These are phyloP conservation scores for Lepidocyrtinus sp. DNA, from an alignment of 2,888 invertebrate genomes.

Conservation along the genomic window DNA sequence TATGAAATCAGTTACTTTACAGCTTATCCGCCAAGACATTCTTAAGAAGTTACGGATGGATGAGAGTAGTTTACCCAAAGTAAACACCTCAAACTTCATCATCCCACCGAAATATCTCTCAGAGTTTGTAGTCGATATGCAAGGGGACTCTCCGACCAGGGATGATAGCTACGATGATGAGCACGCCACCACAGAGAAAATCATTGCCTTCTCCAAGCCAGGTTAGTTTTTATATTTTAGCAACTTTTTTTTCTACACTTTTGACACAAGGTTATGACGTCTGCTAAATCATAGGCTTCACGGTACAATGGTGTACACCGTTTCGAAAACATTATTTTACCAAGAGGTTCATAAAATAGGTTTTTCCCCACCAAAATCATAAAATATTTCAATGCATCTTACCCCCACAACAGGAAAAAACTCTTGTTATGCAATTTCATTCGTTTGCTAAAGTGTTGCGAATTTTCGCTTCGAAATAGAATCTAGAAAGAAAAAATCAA, in stretches of 20 bases:
- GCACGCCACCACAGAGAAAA: slow-evolving; percentile 68
- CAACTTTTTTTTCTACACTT: not conserved
- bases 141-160: slow-evolving; percentile 63
- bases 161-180: slow-evolving; percentile 68
- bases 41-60: slow-evolving; percentile 68
- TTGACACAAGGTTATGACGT: not conserved
- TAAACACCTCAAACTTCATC: slow-evolving; percentile 61
- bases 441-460: too few species aligned
- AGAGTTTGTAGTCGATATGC: slow-evolving; percentile 66
- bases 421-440: too few species aligned
- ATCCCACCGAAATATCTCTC: slow-evolving; percentile 64
- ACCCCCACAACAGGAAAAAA: too few species aligned
- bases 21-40: slow-evolving; percentile 68
- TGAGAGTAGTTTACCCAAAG: slow-evolving; percentile 68
- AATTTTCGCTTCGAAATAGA: too few species aligned
- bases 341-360: too few species aligned
- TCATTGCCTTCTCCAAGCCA: slow-evolving; percentile 69
- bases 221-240: slow-evolving; percentile 57
- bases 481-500: not conserved
- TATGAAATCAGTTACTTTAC: slow-evolving; percentile 66
- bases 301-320: too few species aligned
- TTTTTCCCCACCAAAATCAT: too few species aligned
- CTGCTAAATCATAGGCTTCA: slow-evolving; percentile 1
- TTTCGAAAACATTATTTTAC: too few species aligned
- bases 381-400: too few species aligned